Evolutionary conservation across 2,888 invertebrate species (phyloP), one percentile per base, ranked within the genome.

Genomic region (Teleiodes luculella): DNA sequence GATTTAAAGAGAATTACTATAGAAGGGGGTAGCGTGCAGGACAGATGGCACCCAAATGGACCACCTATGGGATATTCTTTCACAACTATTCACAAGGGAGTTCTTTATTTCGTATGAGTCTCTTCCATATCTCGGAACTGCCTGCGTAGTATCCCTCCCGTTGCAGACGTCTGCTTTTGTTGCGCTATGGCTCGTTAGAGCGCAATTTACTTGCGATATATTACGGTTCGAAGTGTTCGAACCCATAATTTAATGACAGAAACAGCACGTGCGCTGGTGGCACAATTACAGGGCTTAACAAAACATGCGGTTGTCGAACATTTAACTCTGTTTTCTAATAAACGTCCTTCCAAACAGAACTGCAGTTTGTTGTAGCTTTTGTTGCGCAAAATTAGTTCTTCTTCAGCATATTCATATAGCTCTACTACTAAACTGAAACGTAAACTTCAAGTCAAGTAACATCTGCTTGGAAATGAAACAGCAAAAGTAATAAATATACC

Each of bases 31-130:
- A 61, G 63, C 69, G 66, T 61, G 63, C 65, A 62, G 72, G 71
- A 73, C 82, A 83, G 80, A 80, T 84, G 80, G 74, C 71, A 62
- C 68, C 72, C 70, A 79, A 77, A n/a, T 74, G 74, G 68, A 61
- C 61, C 55, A 57, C 57, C 59, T 64, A 63, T 37, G 28, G 64
- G 68, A n/a, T 65, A 61, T 61, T 64, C 55, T 66, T 66, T n/a
- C n/a, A n/a, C n/a, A n/a, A n/a, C n/a, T 63, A 48, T 45, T 16
- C 55, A 58, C 59, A 57, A 57, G 57, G 54, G 46, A 57, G 59
- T 60, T 55, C 65, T 3, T 4, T 67, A 69, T 70, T 72, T 67
- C 47, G 51, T 62, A 63, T 68, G n/a, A 69, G 61, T 61, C 65
- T 64, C 62, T 67, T 64, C 62, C 70, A 63, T 69, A 65, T 67